Evolutionary conservation across 2,888 invertebrate genomes (phyloP).

Genomic region (Drosophila kokeensis): DNA sequence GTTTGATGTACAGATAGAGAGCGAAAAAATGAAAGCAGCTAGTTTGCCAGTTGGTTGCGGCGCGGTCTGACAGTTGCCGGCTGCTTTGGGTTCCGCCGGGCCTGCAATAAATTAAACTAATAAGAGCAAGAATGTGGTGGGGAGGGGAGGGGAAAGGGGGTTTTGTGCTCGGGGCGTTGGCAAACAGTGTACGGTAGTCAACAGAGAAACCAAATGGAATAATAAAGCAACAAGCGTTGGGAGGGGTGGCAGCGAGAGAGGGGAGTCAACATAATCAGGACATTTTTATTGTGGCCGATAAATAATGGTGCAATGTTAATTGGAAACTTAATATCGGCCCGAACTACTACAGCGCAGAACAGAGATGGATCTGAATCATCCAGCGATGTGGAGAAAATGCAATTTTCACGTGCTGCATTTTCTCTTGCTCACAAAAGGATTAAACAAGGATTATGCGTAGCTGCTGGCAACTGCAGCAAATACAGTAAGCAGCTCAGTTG

Average conservation of each 20-base stretch:
- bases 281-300: slow-evolving; percentile 81
- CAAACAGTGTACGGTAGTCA: slow-evolving; percentile 36
- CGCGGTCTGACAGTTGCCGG: slow-evolving; percentile 14
- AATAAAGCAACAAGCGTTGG: slow-evolving; percentile 28
- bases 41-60: slow-evolving; percentile 7
- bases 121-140: slow-evolving; percentile 22
- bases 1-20: slow-evolving; percentile 57
- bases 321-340: slow-evolving; percentile 80
- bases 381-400: slow-evolving; percentile 17
- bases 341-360: neutral
- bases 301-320: slow-evolving; percentile 82
- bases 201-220: slow-evolving; percentile 59
- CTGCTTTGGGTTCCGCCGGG: slow-evolving; percentile 2
- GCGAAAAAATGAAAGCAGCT: slow-evolving; percentile 13
- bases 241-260: neutral
- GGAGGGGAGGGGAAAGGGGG: no score
- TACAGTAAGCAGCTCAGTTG: slow-evolving; percentile 28
- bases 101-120: slow-evolving; percentile 70
- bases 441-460: slow-evolving; percentile 18
- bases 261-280: slow-evolving; percentile 71
- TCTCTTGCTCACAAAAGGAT: neutral
- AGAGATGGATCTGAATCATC: neutral
- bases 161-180: slow-evolving; percentile 11
- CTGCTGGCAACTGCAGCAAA: neutral
- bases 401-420: slow-evolving; percentile 31